Percentiles rank a stretch among this genome's conserved stretches.
These are phyloP conservation scores for Remorina albescens DNA, from an alignment of 2,797 vertebrate genomes.

Conservation along the genomic window DNA sequence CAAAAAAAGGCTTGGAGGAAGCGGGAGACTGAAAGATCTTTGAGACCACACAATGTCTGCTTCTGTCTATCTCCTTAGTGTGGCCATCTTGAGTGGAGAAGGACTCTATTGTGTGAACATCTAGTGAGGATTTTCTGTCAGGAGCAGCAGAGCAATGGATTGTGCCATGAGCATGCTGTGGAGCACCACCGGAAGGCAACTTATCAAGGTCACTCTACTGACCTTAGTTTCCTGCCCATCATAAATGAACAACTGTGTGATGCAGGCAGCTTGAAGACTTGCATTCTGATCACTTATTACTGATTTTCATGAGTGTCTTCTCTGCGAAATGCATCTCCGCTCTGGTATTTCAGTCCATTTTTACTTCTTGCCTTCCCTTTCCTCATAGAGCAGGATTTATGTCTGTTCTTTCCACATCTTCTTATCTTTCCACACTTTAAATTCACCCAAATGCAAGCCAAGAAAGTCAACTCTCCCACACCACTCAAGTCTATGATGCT, in stretches of 20 bases:
- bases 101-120: slow-evolving; percentile 71
- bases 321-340: slow-evolving; percentile 14
- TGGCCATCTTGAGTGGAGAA: slow-evolving; percentile 60
- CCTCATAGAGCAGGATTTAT: slow-evolving; percentile 50
- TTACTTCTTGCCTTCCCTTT: slow-evolving; percentile 17
- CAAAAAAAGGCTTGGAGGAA: slow-evolving; percentile 57
- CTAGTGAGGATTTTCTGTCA: slow-evolving; percentile 58
- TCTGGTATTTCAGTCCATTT: slow-evolving; percentile 22
- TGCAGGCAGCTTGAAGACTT: slow-evolving; percentile 34
- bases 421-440: slow-evolving; percentile 64
- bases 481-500: slow-evolving; percentile 33
- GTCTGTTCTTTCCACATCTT: slow-evolving; percentile 31
- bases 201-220: slow-evolving; percentile 77
- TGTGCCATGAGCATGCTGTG: slow-evolving; percentile 70
- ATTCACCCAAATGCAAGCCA: slow-evolving; percentile 47
- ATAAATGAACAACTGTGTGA: slow-evolving; percentile 79
- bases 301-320: slow-evolving; percentile 2
- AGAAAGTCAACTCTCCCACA: slow-evolving; percentile 41
- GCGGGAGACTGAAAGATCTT: slow-evolving; percentile 71
- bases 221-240: slow-evolving; percentile 81
- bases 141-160: slow-evolving; percentile 57
- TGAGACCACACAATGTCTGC: slow-evolving; percentile 79
- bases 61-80: slow-evolving; percentile 67
- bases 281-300: slow-evolving; percentile 42
- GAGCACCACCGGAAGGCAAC: slow-evolving; percentile 66